Conservation (phyloP, 1,140 invertebrate species). For the Leguminivora glycinivorella region DNA sequence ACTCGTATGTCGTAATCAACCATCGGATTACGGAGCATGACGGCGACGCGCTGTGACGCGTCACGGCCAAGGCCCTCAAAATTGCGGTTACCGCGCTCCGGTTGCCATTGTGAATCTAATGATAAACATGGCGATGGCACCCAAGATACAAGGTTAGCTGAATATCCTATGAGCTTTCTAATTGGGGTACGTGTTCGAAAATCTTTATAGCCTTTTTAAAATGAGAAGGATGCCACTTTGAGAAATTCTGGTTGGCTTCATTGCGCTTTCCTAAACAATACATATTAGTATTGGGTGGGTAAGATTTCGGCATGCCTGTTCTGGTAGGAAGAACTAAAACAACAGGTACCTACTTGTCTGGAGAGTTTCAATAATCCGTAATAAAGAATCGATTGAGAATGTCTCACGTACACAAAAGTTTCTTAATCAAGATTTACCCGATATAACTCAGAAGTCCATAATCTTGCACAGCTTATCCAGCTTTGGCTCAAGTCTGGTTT, state of each 20-base stretch:
- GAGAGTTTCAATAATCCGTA: background rate
- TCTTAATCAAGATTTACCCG: background rate
- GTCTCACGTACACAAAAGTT: background rate
- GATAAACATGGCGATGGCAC: background rate
- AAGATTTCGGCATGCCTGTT: too few relatives aligned
- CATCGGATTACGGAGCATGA: background rate
- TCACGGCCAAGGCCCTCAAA: constrained; percentile 20
- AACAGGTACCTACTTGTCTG: too few relatives aligned
- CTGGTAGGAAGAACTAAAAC: too few relatives aligned
- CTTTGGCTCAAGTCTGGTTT: background rate
- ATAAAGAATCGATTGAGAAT: background rate
- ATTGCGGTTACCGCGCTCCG: constrained; percentile 12
- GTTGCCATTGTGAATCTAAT: background rate
- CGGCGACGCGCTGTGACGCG: background rate
- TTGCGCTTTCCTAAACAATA: too few relatives aligned
- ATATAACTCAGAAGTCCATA: background rate
- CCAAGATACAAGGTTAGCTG: constrained; percentile 2
- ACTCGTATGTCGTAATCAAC: background rate
- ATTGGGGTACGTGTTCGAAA: too few relatives aligned
- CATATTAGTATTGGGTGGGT: too few relatives aligned
- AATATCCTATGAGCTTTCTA: background rate
- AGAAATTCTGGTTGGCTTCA: too few relatives aligned
- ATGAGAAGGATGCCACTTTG: too few relatives aligned
- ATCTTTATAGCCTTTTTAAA: too few relatives aligned
- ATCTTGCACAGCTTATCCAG: background rate